phyloP scores from a whole-genome alignment of 2,888 invertebrate species.

The Amiota communis region DNA sequence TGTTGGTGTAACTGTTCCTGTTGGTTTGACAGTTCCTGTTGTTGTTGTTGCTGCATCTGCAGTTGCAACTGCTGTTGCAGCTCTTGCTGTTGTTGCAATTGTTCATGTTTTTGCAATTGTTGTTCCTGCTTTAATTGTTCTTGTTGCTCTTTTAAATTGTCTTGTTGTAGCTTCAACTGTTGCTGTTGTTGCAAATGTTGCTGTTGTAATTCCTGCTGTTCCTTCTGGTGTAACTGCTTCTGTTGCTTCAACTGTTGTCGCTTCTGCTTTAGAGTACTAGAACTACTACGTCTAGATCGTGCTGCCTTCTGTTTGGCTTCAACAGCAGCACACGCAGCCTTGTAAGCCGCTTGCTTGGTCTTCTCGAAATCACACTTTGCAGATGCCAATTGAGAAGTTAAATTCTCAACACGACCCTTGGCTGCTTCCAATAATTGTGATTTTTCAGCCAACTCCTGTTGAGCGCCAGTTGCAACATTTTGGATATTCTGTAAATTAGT shows the following conservation, averaged over 20 bases:
- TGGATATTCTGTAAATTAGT: constrained; percentile 78
- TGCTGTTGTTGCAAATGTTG: background rate
- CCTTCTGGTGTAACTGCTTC: background rate
- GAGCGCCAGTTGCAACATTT: constrained; percentile 77
- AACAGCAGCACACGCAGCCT: constrained; percentile 80
- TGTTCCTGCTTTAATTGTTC: background rate
- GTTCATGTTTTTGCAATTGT: background rate
- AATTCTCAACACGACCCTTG: constrained; percentile 77
- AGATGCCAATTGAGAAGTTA: constrained; percentile 77
- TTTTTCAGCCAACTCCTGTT: constrained; percentile 79
- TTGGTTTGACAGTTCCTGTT: background rate
- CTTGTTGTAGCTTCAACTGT: background rate
- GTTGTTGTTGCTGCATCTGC: background rate
- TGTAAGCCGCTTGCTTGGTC: constrained; percentile 81
- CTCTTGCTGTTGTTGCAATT: background rate
- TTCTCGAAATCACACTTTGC: constrained; percentile 79
- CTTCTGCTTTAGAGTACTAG: too few species aligned
- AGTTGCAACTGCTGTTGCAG: background rate
- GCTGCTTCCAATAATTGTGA: constrained; percentile 81
- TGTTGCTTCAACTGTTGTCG: background rate
- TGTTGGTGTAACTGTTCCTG: background rate
- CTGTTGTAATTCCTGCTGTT: background rate
- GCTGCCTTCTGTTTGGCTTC: constrained; percentile 77
- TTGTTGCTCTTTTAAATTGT: background rate
- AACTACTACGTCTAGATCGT: constrained; percentile 39